Evolutionary conservation across 2,797 vertebrate genomes (phyloP), one percentile per base, ranked within the genome.

Genomic region (Synanceia verrucosa): DNA sequence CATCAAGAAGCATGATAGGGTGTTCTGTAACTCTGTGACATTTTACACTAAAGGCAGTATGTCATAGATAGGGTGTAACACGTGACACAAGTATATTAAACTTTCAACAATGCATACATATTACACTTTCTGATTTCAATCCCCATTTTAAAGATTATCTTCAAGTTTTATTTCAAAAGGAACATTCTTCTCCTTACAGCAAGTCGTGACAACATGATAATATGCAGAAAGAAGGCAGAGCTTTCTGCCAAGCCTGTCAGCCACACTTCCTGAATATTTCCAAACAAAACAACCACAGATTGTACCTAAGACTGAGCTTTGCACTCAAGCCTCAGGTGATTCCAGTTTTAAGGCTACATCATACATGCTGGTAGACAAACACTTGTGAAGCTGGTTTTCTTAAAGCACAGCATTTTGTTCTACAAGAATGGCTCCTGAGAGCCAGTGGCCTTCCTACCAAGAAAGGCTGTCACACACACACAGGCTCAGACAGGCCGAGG

Each of bases 401-500:
- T 26, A 18, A n/a, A 39, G 16, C 2, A 31, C 1, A 47, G 44
- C 28, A 46, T 81, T 43, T 48, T 33, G 24, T 41, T 73, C 6
- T n/a, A 67, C 61, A 43, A 63, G 33, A 60, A 74, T 66, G 59
- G 46, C 24, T 65, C 31, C n/a, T 12, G 26, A 46, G 59, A 69
- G 21, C 44, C 4, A 13, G 52, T 65, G 52, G 63, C 72, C 73
- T 71, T 61, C 65, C 37, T 31, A 36, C 59, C 55, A 31, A 47
- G 31, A 52, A 12, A 44, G 1, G 39, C 60, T 43, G 51, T 73
- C 46, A 59, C 51, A 79, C 46, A 59, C 51, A 79, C 64, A 79
- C 88, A 90, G 62, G 90, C 82, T 87, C 81, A 84, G 81, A 87
- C 90, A 88, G 68, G 88, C 77, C 71, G 41, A 82, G 64, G 51